Conservation (phyloP, 2,113 vertebrate species). For the Hipposideros armiger region DNA sequence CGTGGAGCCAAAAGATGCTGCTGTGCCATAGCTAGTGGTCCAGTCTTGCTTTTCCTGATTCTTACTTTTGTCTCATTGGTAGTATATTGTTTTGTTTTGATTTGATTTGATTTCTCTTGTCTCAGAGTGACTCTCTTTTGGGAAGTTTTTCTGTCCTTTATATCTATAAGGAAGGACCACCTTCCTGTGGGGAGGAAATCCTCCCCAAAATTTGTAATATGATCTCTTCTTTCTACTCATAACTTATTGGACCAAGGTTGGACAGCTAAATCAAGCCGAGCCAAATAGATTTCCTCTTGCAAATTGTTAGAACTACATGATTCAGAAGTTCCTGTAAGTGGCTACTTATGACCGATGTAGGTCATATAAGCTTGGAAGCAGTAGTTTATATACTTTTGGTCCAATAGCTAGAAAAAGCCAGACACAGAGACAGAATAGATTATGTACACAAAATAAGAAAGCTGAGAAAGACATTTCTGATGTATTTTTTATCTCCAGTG, state of each 20-base stretch:
- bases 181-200: neutral
- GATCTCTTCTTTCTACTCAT: neutral
- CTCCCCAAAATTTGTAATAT: neutral
- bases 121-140: neutral
- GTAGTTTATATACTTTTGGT: neutral
- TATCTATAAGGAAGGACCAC: rapidly evolving
- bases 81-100: neutral
- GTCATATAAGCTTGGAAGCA: neutral
- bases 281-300: neutral
- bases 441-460: neutral
- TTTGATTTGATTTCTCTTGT: neutral
- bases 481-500: neutral
- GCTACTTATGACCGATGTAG: neutral
- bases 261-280: neutral
- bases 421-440: neutral
- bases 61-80: neutral
- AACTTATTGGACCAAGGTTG: neutral
- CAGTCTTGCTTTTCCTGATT: neutral
- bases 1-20: neutral
- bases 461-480: neutral
- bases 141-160: neutral
- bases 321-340: neutral
- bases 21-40: neutral
- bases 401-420: neutral
- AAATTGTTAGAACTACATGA: neutral